These are phyloP conservation scores for Dreissena rostriformis DNA, from an alignment of 1,140 invertebrate genomes.

Conservation along the genomic window DNA sequence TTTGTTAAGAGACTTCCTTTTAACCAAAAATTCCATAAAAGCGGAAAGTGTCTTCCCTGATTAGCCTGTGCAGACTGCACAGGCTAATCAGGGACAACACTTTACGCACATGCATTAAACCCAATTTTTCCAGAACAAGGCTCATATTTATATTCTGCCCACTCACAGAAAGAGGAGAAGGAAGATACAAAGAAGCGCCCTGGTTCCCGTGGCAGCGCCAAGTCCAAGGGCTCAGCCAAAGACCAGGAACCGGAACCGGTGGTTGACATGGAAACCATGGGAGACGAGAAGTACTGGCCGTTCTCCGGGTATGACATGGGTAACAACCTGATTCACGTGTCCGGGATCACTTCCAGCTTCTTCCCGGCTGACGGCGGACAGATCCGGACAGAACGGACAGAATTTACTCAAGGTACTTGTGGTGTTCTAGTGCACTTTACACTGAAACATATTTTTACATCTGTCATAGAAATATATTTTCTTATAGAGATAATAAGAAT, in stretches of 20 bases:
- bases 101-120: too few relatives aligned
- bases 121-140: too few relatives aligned
- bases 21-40: too few relatives aligned
- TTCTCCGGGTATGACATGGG: constrained; percentile 80
- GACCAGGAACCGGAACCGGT: constrained; percentile 58
- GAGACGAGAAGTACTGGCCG: constrained; percentile 65
- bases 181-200: constrained; percentile 72
- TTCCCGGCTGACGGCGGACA: constrained; percentile 80
- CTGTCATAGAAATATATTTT: too few relatives aligned
- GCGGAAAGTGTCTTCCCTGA: too few relatives aligned
- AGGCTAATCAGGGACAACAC: too few relatives aligned
- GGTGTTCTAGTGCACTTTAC: neutral
- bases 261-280: constrained; percentile 48
- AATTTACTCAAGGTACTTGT: constrained; percentile 76
- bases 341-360: constrained; percentile 75
- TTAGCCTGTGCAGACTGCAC: too few relatives aligned
- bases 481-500: too few relatives aligned
- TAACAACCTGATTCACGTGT: constrained; percentile 78
- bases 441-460: too few relatives aligned
- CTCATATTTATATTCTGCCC: too few relatives aligned
- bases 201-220: constrained; percentile 71
- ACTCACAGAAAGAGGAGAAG: constrained; percentile 64
- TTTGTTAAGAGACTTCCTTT: too few relatives aligned
- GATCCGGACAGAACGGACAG: constrained; percentile 77
- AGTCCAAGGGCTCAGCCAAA: constrained; percentile 67